Evolutionary conservation across 2,797 vertebrate species (phyloP).

Genomic region (Parauchenoglanis punctatus): DNA sequence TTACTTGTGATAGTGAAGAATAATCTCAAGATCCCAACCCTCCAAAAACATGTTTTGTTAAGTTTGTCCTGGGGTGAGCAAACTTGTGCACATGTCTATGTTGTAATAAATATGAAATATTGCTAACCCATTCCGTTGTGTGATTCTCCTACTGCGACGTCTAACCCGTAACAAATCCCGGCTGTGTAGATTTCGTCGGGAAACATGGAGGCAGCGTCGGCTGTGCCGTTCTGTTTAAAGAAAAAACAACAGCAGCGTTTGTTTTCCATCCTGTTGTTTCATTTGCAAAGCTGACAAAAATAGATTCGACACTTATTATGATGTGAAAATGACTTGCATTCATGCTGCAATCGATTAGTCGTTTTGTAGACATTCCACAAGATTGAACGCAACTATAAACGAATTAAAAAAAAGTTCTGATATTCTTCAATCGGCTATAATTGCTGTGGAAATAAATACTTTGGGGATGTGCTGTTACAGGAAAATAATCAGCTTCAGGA

Average conservation of each 20-base stretch:
- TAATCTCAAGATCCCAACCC: background rate
- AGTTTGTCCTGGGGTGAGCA: background rate
- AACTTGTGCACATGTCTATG: background rate
- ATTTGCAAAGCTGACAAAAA: background rate
- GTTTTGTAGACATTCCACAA: background rate
- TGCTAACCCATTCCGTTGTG: slow-evolving; percentile 74
- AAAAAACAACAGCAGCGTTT: background rate
- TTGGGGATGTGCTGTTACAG: background rate
- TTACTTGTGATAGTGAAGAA: background rate
- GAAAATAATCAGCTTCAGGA: background rate
- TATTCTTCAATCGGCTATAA: background rate
- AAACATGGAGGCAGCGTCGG: slow-evolving; percentile 78
- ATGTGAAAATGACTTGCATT: background rate
- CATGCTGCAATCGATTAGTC: background rate
- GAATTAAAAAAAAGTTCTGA: background rate
- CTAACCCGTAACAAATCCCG: slow-evolving; percentile 76
- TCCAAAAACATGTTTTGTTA: background rate
- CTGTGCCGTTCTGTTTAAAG: slow-evolving; percentile 73
- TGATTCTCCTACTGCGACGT: slow-evolving; percentile 80
- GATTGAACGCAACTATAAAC: background rate
- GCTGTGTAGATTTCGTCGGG: slow-evolving; percentile 80
- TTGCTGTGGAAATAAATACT: background rate
- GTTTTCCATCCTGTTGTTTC: background rate
- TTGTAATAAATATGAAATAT: background rate
- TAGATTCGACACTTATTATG: background rate